Evolutionary conservation across 2,113 vertebrate genomes (phyloP).

Genomic region (Gadus macrocephalus): DNA sequence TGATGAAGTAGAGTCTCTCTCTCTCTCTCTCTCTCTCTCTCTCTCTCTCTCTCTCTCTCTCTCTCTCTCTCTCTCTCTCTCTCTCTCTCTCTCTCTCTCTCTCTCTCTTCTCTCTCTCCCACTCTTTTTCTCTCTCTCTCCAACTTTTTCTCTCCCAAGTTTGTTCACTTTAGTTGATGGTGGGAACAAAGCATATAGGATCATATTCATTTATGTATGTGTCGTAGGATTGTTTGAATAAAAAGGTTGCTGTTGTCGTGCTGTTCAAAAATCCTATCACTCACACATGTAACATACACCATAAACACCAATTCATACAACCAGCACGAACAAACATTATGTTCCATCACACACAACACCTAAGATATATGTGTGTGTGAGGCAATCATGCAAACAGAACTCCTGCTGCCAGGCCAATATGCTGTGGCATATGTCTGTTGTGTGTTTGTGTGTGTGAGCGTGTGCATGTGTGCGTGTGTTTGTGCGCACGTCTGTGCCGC

Average conservation of each 20-base stretch:
- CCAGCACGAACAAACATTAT: not conserved
- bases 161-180: too few relatives aligned
- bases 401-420: not conserved
- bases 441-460: not conserved
- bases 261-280: too few relatives aligned
- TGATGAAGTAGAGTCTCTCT: not conserved
- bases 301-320: not conserved
- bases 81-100: conserved; percentile 1
- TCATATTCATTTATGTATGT: too few relatives aligned
- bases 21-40: not conserved
- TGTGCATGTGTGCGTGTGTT: too few relatives aligned
- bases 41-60: not conserved
- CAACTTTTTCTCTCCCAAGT: too few relatives aligned
- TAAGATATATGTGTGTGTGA: not conserved
- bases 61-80: conserved; percentile 4
- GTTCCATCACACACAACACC: not conserved
- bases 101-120: not conserved
- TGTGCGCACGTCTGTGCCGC: too few relatives aligned
- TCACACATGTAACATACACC: not conserved
- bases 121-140: too few relatives aligned
- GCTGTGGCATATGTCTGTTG: not conserved
- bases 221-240: too few relatives aligned
- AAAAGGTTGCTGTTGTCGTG: too few relatives aligned
- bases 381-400: not conserved
- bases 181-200: too few relatives aligned